These are phyloP conservation scores for Ptiloglossa arizonensis DNA, from an alignment of 1,140 invertebrate species.

Conservation along the genomic window DNA sequence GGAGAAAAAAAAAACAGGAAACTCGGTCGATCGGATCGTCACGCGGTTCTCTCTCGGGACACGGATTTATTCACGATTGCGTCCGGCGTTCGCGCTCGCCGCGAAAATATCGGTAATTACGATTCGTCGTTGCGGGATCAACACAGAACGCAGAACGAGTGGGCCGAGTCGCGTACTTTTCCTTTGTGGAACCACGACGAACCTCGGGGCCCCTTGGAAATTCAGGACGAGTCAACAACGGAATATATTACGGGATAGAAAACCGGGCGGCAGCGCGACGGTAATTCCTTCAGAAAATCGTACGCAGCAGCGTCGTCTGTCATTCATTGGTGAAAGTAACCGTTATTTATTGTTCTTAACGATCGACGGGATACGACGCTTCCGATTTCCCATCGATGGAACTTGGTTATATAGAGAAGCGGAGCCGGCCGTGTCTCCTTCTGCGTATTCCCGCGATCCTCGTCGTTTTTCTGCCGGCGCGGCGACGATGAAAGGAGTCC, in stretches of 20 bases:
- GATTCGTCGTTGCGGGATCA: no score
- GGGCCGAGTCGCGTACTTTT: slow-evolving; percentile 8
- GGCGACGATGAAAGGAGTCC: slow-evolving; percentile 30
- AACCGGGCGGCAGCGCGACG: slow-evolving; percentile 3
- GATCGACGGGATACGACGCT: slow-evolving; percentile 43
- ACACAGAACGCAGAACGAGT: slow-evolving; percentile 15
- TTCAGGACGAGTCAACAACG: slow-evolving; percentile 30
- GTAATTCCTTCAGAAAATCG: slow-evolving; percentile 37
- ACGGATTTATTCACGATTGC: slow-evolving; percentile 21
- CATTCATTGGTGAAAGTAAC: slow-evolving; percentile 61
- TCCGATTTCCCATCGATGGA: slow-evolving; percentile 37
- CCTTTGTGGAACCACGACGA: not conserved
- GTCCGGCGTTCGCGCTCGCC: no score
- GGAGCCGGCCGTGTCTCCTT: not conserved
- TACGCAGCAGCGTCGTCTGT: slow-evolving; percentile 32
- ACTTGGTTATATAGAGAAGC: not conserved
- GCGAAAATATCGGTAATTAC: slow-evolving; percentile 47
- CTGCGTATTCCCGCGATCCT: not conserved
- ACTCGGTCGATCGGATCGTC: slow-evolving; percentile 7
- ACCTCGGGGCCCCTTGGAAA: slow-evolving; percentile 39
- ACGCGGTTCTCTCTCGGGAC: not conserved
- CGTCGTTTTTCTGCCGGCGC: slow-evolving; percentile 21
- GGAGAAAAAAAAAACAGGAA: not conserved
- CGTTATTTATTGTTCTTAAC: slow-evolving; percentile 58
- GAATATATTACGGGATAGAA: slow-evolving; percentile 28